Evolutionary conservation across 2,113 vertebrate species (phyloP), one percentile per base, ranked within the genome.

Genomic region (Potamarius usumacintae): DNA sequence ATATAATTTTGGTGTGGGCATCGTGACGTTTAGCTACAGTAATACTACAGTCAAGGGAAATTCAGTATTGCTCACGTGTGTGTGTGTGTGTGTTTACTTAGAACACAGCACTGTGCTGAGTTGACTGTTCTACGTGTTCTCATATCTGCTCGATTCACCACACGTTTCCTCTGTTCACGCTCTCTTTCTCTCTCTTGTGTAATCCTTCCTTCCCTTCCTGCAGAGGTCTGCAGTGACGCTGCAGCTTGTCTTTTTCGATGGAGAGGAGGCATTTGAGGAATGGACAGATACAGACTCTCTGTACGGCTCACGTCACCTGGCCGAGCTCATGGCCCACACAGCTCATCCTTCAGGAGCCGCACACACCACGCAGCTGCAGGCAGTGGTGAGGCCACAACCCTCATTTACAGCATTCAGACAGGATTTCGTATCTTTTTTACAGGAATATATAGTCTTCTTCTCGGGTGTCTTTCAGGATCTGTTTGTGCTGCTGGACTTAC

Each of bases 181-280:
- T 69, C 48, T 42, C 20, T 72, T 8, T 80, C 48, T 67, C 42
- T 74, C 65, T 72, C 48, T 34, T 48, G 20, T 34, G 20, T 53
- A 52, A 60, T 69, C 65, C 17, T 18, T 17, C 20, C 63, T 34
- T n/a, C 25, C 48, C 22, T 69, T 77, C 30, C 15, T 72, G 2
- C 42, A 96, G 96, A 94, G 91, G 83, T 86, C 90, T 57, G 93
- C 92, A 0, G 90, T 97, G 84, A 95, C 96, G 2, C 94, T 98
- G 18, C 97, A 98, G 94, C 92, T 98, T 14, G 95, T 97, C 15
- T 98, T 98, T 91, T 94, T 98, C 65, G 97, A 98, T 0, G 97
- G 97, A 0, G 97, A 98, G 88, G 97, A 98, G 90, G 96, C 97
- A 0, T 95, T 98, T 18, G 95, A 94, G 85, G 94, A 96, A 17